Evolutionary conservation across 2,113 vertebrate genomes (phyloP), one percentile per base, ranked within the genome.

Genomic region (Cephalopholis sonnerati): DNA sequence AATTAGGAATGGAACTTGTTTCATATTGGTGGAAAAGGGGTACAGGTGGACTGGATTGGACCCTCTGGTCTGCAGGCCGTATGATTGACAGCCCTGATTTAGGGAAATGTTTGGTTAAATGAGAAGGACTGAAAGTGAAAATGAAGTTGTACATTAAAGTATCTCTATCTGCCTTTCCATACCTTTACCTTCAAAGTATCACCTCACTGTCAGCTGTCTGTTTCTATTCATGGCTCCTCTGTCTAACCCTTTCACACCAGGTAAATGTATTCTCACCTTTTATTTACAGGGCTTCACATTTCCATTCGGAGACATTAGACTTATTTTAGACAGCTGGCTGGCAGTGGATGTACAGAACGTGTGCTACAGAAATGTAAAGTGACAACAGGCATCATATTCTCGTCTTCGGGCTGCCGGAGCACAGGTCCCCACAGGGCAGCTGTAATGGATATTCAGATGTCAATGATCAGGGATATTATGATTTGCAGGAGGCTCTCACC

Each of bases 401-500:
- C 3, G 39, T 79, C 86, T 57, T 67, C 68, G 11, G 79, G 77
- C 70, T 46, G 78, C 79, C 44, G 16, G 64, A 51, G 73, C 48
- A 3, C 71, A 27, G 62, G 71, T 64, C 77, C 84, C 84, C 77
- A 46, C 65, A 54, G 85, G 79, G 82, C 70, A 36, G 81, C 70
- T 9, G 74, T 92, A 93, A 95, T 94, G 93, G 91, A 89, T 94
- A 93, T 94, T 93, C 93, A 93, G 88, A 94, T 93, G 94, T 95
- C 95, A 95, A 88, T 90, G 92, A 94, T 94, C 89, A 64, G 92
- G 79, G 89, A 91, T 94, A 93, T 95, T 92, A 95, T 94, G 93
- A 95, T 93, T 92, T 91, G 93, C 92, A 64, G 89, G 83, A 87
- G 86, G 86, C 71, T 84, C 87, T 91, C 91, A 79, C 82, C 84